Percentiles rank a stretch among this genome's conserved stretches.
phyloP scores from a whole-genome alignment of 2,888 invertebrate species.

The Margaritifera margaritifera region DNA sequence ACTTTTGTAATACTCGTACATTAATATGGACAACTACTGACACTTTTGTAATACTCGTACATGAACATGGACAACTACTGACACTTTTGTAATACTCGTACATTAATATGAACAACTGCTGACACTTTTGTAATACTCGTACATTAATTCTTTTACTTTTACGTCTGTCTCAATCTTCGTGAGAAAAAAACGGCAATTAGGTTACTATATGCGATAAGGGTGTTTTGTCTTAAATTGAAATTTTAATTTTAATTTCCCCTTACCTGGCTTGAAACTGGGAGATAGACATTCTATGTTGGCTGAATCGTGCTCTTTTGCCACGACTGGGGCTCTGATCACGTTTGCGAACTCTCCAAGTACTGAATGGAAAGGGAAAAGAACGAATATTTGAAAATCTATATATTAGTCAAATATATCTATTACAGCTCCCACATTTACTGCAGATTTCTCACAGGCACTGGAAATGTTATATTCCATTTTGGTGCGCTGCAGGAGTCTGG shows the following conservation, averaged over 20 bases:
- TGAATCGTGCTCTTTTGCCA: slow-evolving; percentile 48
- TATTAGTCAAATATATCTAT: not conserved
- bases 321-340: slow-evolving; percentile 56
- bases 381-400: not conserved
- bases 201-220: not conserved
- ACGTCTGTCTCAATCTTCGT: not conserved
- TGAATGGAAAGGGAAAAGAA: slow-evolving; percentile 28
- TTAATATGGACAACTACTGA: too few species aligned
- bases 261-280: slow-evolving; percentile 89
- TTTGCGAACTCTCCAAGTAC: slow-evolving; percentile 69
- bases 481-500: too few species aligned
- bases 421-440: not conserved
- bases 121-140: too few species aligned
- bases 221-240: not conserved
- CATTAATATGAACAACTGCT: too few species aligned
- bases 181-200: not conserved
- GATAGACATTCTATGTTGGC: slow-evolving; percentile 75
- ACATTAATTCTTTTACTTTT: too few species aligned
- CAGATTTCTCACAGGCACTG: too few species aligned
- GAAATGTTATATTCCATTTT: too few species aligned
- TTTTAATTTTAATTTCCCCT: slow-evolving; percentile 7
- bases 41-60: too few species aligned
- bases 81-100: too few species aligned
- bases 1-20: too few species aligned
- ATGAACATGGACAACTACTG: too few species aligned